These are phyloP conservation scores for Mamestra configurata DNA, from an alignment of 1,140 invertebrate genomes.

Conservation along the genomic window DNA sequence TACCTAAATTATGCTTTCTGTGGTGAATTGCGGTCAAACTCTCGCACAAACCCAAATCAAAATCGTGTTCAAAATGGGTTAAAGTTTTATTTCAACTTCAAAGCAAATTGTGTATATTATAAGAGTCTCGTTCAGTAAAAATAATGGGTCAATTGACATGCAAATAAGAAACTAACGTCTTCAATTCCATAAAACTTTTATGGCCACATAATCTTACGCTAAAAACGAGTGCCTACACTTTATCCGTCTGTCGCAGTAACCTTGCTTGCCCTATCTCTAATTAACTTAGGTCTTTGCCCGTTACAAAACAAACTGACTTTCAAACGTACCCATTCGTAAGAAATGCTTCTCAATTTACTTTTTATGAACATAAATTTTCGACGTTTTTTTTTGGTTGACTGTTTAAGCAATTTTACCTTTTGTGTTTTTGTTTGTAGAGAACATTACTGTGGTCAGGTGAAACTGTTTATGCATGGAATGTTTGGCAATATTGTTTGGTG, in stretches of 20 bases:
- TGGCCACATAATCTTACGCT: not conserved
- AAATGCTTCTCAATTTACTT: conserved; percentile 78
- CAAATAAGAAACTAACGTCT: no score
- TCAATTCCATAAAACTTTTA: no score
- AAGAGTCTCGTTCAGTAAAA: no score
- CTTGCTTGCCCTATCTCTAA: conserved; percentile 78
- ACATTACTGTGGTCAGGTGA: conserved; percentile 3
- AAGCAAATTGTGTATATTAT: no score
- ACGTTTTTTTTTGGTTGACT: conserved; percentile 24
- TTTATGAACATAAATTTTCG: conserved; percentile 60
- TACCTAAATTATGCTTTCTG: no score
- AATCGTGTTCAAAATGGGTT: no score
- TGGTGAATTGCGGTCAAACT: no score
- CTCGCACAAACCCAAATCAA: no score
- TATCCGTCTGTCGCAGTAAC: conserved; percentile 59
- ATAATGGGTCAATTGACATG: no score
- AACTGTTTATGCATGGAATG: conserved; percentile 23
- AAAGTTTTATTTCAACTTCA: no score
- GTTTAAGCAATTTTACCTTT: conserved; percentile 33
- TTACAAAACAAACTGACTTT: conserved; percentile 76
- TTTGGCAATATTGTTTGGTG: conserved; percentile 16
- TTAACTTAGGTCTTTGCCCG: conserved; percentile 77
- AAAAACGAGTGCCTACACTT: conserved; percentile 64
- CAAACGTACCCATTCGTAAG: conserved; percentile 76
- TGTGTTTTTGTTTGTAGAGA: conserved; percentile 18